phyloP scores from a whole-genome alignment of 2,888 invertebrate genomes.

The Oscheius sp. region DNA sequence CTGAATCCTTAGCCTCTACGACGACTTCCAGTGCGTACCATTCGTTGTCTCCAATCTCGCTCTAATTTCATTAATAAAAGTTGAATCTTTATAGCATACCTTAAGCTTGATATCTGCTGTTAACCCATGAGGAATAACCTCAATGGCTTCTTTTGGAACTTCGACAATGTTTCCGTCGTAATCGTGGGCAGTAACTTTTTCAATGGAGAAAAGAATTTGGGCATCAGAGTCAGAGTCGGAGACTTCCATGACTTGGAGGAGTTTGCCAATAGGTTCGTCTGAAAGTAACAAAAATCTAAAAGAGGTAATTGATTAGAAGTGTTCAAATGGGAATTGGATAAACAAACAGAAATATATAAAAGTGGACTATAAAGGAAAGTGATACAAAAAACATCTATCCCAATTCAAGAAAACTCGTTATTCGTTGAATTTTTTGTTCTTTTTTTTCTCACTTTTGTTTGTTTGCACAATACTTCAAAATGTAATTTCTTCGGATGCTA shows the following conservation, averaged over 20 bases:
- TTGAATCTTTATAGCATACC: constrained; percentile 1
- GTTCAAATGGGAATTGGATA: too few relatives aligned
- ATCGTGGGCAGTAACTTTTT: constrained; percentile 1
- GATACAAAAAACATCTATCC: too few relatives aligned
- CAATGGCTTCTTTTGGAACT: neutral
- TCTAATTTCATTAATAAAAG: neutral
- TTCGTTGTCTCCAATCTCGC: constrained; percentile 14
- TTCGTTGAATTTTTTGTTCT: too few relatives aligned
- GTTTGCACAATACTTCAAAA: neutral
- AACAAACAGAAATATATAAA: too few relatives aligned
- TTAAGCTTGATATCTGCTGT: constrained; percentile 1
- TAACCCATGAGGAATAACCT: constrained; percentile 1
- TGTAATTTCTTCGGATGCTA: too few relatives aligned
- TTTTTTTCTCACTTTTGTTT: too few relatives aligned
- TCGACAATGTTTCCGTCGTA: constrained; percentile 11
- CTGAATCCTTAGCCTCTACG: constrained; percentile 7
- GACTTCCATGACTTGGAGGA: neutral
- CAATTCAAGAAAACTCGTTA: too few relatives aligned
- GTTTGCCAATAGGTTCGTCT: neutral
- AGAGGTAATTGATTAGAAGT: too few relatives aligned
- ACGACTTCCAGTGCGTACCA: neutral
- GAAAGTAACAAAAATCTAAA: too few relatives aligned
- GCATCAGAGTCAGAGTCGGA: constrained; percentile 7
- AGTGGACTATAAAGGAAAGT: too few relatives aligned
- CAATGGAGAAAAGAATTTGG: neutral